A percentile compares a stretch with the other conserved stretches of the same genome.
Conservation (phyloP, 2,797 vertebrate genomes). For the Amniataba percoides region DNA sequence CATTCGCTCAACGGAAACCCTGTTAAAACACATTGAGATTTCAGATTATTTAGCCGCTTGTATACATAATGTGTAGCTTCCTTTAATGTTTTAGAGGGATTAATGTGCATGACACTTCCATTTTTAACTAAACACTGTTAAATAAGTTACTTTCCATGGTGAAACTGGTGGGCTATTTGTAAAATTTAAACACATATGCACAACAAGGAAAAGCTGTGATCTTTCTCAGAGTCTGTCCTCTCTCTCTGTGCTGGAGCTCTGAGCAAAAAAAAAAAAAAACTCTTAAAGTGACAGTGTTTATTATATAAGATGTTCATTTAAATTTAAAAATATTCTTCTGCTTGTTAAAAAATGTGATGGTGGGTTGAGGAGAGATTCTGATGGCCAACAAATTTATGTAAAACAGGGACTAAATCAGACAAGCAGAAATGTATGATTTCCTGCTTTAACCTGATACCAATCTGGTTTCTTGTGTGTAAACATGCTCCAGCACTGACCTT, state of each 20-base stretch:
- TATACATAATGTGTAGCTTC: not conserved
- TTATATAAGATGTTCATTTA: not conserved
- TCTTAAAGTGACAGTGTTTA: slow-evolving; percentile 35
- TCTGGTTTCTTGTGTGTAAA: slow-evolving; percentile 23
- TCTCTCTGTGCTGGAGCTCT: not conserved
- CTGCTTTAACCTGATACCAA: slow-evolving; percentile 3
- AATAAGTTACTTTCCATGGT: slow-evolving; percentile 3
- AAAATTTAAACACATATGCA: slow-evolving; percentile 30
- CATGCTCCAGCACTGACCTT: slow-evolving; percentile 6
- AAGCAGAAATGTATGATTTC: slow-evolving; percentile 15
- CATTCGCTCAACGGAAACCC: slow-evolving; percentile 17
- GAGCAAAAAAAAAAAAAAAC: not conserved
- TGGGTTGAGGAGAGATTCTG: not conserved
- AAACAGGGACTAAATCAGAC: not conserved
- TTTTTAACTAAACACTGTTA: slow-evolving; percentile 13
- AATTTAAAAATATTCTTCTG: not conserved
- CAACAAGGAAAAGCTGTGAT: slow-evolving; percentile 17
- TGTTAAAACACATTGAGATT: slow-evolving; percentile 16
- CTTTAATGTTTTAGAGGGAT: slow-evolving; percentile 2
- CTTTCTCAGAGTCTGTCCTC: slow-evolving; percentile 17
- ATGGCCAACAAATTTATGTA: not conserved
- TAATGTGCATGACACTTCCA: slow-evolving; percentile 5
- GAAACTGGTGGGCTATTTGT: slow-evolving; percentile 2
- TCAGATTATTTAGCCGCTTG: slow-evolving; percentile 5
- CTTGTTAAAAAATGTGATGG: not conserved